These are phyloP conservation scores for Cinclus mexicanus DNA, from an alignment of 2,113 vertebrate genomes.

Conservation along the genomic window DNA sequence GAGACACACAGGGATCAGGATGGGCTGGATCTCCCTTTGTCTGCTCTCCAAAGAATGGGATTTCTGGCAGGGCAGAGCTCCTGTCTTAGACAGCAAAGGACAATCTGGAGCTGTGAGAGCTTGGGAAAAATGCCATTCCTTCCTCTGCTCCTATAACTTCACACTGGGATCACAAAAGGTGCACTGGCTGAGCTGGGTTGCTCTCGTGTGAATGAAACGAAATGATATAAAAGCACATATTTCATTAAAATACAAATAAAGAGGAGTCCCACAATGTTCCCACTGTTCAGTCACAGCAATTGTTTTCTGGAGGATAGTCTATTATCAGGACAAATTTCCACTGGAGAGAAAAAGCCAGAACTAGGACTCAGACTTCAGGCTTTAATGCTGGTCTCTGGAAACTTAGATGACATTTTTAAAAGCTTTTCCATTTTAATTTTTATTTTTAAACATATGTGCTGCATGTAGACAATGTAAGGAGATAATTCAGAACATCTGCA, in stretches of 20 bases:
- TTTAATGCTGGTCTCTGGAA: not conserved
- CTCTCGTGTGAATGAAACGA: not conserved
- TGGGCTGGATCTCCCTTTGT: not conserved
- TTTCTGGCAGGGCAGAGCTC: not conserved
- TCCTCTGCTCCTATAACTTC: not conserved
- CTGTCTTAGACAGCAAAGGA: not conserved
- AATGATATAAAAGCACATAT: not conserved
- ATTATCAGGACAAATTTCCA: not conserved
- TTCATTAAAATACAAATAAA: not conserved
- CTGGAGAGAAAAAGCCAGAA: not conserved
- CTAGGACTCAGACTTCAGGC: not conserved
- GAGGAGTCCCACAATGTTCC: not conserved
- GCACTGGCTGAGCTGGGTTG: not conserved
- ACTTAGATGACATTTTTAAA: not conserved
- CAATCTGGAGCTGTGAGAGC: not conserved
- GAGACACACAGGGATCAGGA: not conserved
- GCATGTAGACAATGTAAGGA: not conserved
- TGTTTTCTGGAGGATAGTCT: not conserved
- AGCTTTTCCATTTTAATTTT: conserved; percentile 4
- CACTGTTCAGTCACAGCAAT: not conserved
- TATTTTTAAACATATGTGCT: conserved; percentile 36
- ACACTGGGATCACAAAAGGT: not conserved
- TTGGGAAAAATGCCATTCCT: not conserved
- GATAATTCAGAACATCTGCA: conserved; percentile 2
- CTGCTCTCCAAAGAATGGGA: not conserved